These are phyloP conservation scores for Hemiscyllium ocellatum DNA, from an alignment of 2,113 vertebrate genomes.

Conservation along the genomic window DNA sequence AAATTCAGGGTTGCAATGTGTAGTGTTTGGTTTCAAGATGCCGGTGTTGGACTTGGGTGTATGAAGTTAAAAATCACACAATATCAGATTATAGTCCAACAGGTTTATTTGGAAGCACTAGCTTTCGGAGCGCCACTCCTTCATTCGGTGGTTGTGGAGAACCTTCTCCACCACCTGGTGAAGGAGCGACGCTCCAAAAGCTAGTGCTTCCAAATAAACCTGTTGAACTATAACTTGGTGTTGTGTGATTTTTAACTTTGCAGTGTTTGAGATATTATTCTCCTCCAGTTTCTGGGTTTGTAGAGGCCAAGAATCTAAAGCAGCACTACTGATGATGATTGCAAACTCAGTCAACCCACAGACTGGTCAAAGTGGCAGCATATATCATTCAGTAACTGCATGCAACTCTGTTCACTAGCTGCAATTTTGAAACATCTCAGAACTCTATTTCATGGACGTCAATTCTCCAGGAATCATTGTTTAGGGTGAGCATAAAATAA, in stretches of 20 bases:
- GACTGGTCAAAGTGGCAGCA: neutral
- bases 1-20: neutral
- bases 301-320: neutral
- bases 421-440: neutral
- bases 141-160: no score
- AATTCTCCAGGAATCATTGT: neutral
- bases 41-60: no score
- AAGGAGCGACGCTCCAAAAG: no score
- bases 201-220: no score
- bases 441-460: neutral
- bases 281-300: neutral
- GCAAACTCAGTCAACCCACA: neutral
- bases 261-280: neutral
- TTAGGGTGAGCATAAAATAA: neutral
- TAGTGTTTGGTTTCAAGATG: neutral
- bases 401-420: neutral
- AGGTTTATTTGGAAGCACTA: no score
- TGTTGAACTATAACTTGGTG: no score
- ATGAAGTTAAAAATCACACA: no score
- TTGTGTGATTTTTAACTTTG: no score
- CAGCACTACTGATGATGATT: neutral
- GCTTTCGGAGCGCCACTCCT: no score
- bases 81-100: no score
- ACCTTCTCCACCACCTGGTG: no score
- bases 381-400: neutral